Percentiles rank a stretch among this genome's conserved stretches.
Evolutionary conservation across 1,140 invertebrate species (phyloP).

Genomic region (Leptinotarsa defecta): DNA sequence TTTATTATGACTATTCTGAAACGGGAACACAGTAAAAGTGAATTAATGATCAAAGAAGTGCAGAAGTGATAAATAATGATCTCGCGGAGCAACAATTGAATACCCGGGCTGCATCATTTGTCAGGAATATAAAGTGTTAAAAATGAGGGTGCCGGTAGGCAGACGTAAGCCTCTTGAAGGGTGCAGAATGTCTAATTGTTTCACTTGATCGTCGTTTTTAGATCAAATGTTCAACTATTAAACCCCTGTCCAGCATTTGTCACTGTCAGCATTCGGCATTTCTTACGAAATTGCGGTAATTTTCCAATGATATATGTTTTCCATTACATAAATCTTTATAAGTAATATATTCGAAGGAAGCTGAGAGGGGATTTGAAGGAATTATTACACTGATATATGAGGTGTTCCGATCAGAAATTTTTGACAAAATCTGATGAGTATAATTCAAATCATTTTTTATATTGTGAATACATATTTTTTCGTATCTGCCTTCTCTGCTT

Average conservation of each 20-base stretch:
- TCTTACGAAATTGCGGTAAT: conserved; percentile 42
- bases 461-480: too few species aligned
- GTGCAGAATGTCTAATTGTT: conserved; percentile 35
- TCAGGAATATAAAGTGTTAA: conserved; percentile 49
- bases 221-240: conserved; percentile 48
- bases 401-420: too few species aligned
- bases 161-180: conserved; percentile 27
- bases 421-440: too few species aligned
- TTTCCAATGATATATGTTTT: conserved; percentile 53
- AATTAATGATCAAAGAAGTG: conserved; percentile 36
- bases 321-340: conserved; percentile 55
- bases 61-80: conserved; percentile 40
- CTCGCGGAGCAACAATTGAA: conserved; percentile 45
- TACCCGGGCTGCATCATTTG: conserved; percentile 44
- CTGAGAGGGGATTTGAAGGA: conserved; percentile 39
- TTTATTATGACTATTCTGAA: too few species aligned
- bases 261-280: conserved; percentile 47
- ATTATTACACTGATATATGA: background rate
- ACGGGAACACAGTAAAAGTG: background rate
- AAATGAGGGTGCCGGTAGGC: conserved; percentile 37
- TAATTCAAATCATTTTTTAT: too few species aligned
- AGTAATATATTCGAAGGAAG: conserved; percentile 53
- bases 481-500: too few species aligned
- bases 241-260: conserved; percentile 48
- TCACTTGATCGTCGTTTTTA: conserved; percentile 23